A percentile compares a stretch with the other conserved stretches of the same genome.
These are phyloP conservation scores for Acanthacorydalis orientalis DNA, from an alignment of 2,888 invertebrate species.

Conservation along the genomic window DNA sequence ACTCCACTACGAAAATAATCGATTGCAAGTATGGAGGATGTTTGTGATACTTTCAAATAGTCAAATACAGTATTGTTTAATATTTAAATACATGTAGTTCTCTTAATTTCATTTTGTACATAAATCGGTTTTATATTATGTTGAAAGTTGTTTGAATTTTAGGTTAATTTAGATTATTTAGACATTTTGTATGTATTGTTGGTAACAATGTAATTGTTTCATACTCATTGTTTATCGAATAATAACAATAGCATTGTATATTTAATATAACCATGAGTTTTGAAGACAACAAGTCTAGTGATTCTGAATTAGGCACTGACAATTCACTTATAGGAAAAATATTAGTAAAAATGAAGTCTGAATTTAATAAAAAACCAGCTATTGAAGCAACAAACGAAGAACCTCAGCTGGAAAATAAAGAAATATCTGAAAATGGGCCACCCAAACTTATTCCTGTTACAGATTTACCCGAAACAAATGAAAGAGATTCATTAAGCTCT, in stretches of 20 bases:
- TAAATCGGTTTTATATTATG: no score
- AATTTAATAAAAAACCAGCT: slow-evolving; percentile 17
- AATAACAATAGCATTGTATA: slow-evolving; percentile 1
- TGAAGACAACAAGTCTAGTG: slow-evolving; percentile 8
- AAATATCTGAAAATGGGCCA: not conserved
- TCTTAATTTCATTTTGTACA: no score
- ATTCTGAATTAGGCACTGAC: slow-evolving; percentile 7
- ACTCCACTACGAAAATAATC: no score
- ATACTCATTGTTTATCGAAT: not conserved
- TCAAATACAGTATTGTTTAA: no score
- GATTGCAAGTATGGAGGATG: no score
- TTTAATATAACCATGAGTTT: not conserved
- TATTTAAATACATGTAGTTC: no score
- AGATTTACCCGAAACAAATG: slow-evolving; percentile 3
- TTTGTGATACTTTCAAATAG: no score
- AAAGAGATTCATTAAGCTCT: slow-evolving; percentile 2
- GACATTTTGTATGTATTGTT: no score
- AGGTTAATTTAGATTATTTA: no score
- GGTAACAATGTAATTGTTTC: no score
- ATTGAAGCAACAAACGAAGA: slow-evolving; percentile 2
- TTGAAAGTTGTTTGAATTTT: no score
- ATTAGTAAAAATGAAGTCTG: slow-evolving; percentile 23
- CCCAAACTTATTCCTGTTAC: no score
- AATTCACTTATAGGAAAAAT: slow-evolving; percentile 19
- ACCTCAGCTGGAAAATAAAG: not conserved